Evolutionary conservation across 2,113 vertebrate genomes (phyloP).

Genomic region (Oenanthe melanoleuca): DNA sequence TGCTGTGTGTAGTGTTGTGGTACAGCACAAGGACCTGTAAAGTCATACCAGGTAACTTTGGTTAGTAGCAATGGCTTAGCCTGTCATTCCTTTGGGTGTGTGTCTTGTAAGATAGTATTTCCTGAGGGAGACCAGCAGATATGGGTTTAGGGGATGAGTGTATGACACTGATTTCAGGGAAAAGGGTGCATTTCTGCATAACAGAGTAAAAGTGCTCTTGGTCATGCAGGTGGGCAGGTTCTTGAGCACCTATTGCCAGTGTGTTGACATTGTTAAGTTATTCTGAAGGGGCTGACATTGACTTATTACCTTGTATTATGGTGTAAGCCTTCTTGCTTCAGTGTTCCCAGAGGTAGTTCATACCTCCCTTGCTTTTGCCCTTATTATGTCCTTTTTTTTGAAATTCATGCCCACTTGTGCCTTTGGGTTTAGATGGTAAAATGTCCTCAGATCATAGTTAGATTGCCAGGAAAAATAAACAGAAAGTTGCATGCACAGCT

Average conservation of each 20-base stretch:
- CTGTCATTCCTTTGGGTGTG: neutral
- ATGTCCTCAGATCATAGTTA: neutral
- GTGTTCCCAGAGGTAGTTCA: neutral
- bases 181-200: neutral
- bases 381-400: neutral
- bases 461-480: neutral
- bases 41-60: neutral
- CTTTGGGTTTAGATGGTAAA: neutral
- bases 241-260: neutral
- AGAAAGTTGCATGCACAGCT: neutral
- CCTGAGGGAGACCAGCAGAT: neutral
- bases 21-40: neutral
- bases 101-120: neutral
- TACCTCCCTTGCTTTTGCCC: neutral
- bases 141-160: neutral
- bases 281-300: neutral
- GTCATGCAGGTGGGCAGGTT: conserved; percentile 8
- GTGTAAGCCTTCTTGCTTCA: neutral
- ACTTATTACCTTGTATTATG: neutral
- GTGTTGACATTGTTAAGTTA: neutral
- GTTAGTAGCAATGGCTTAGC: neutral
- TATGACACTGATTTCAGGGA: neutral
- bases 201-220: neutral
- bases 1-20: neutral
- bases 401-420: neutral